Conservation (phyloP, 1,140 invertebrate genomes). For the Agrilus planipennis region DNA sequence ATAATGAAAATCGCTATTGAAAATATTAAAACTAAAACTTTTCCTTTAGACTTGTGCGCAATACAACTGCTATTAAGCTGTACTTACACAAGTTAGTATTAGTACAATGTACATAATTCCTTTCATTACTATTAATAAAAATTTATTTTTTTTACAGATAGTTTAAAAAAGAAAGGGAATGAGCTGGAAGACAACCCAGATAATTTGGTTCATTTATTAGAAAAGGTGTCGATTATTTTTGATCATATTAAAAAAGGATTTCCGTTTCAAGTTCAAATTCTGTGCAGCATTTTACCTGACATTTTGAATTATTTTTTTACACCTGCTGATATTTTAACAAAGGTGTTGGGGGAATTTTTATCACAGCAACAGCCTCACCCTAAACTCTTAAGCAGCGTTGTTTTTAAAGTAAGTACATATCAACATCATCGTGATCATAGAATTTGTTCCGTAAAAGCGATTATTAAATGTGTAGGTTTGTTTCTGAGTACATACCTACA, state of each 20-base stretch:
- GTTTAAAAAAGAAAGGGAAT: too few species aligned
- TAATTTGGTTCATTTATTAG: constrained; percentile 64
- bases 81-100: too few species aligned
- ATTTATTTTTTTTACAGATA: too few species aligned
- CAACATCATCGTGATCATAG: background rate
- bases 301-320: constrained; percentile 76
- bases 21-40: too few species aligned
- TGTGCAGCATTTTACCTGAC: constrained; percentile 57
- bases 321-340: constrained; percentile 75
- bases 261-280: constrained; percentile 59
- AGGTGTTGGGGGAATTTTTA: constrained; percentile 82
- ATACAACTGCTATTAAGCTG: too few species aligned
- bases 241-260: constrained; percentile 68
- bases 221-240: constrained; percentile 74
- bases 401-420: constrained; percentile 60
- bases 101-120: too few species aligned
- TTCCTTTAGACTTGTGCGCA: too few species aligned
- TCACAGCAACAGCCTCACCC: constrained; percentile 77
- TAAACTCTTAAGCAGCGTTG: constrained; percentile 63
- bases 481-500: constrained; percentile 22
- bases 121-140: too few species aligned
- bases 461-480: constrained; percentile 7
- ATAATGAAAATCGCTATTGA: too few species aligned
- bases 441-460: background rate
- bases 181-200: constrained; percentile 63